phyloP scores from a whole-genome alignment of 2,113 vertebrate genomes.

The Carlito syrichta region DNA sequence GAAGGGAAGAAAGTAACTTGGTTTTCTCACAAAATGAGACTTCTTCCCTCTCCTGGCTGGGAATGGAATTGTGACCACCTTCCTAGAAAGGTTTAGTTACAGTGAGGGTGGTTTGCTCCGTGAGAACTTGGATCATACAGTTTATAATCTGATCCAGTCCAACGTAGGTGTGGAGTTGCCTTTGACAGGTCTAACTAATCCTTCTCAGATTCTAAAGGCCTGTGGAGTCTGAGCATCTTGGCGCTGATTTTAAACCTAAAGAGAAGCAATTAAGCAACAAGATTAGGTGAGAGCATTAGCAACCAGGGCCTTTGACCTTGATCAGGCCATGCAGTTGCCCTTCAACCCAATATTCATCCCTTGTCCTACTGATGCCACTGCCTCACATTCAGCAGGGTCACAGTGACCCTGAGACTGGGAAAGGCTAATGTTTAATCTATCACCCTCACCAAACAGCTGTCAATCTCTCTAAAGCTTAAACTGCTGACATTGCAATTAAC shows the following conservation, averaged over 20 bases:
- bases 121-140: accelerated
- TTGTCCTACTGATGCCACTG: background rate
- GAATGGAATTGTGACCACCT: background rate
- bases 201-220: no score
- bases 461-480: background rate
- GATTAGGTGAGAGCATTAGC: background rate
- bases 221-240: background rate
- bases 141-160: background rate
- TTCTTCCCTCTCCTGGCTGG: background rate
- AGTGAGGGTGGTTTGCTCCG: background rate
- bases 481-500: background rate
- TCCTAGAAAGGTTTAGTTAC: background rate
- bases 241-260: background rate
- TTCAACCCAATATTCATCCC: background rate
- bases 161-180: no score
- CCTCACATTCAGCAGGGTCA: background rate
- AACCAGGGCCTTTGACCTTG: background rate
- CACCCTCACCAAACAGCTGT: background rate
- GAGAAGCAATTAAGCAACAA: background rate
- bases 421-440: background rate
- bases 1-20: background rate
- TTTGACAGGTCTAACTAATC: no score
- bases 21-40: background rate
- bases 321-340: background rate
- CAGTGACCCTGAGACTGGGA: background rate